phyloP scores from a whole-genome alignment of 2,113 vertebrate species.

The Balaeniceps rex region DNA sequence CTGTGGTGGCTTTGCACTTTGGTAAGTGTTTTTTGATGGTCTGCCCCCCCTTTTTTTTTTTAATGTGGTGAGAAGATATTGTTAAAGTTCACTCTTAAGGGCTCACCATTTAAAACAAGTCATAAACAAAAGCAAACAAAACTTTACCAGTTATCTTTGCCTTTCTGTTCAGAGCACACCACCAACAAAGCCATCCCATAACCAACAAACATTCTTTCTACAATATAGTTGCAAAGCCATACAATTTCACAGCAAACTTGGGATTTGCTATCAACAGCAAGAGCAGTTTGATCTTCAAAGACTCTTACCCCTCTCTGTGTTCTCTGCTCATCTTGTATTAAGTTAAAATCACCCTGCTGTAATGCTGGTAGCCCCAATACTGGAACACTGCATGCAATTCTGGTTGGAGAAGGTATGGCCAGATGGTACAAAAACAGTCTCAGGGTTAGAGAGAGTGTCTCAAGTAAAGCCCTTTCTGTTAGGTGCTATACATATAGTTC shows the following conservation, averaged over 20 bases:
- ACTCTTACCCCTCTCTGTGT: background rate
- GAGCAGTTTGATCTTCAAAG: background rate
- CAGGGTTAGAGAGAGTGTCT: background rate
- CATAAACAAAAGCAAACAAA: background rate
- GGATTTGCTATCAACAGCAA: background rate
- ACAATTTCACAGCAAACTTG: background rate
- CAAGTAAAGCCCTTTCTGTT: background rate
- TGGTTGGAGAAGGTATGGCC: background rate
- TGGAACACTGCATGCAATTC: background rate
- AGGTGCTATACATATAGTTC: background rate
- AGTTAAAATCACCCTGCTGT: background rate
- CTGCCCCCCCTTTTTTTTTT: background rate
- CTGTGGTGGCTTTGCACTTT: slow-evolving; percentile 34
- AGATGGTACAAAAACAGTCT: background rate
- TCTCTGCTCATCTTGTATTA: background rate
- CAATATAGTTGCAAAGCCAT: background rate
- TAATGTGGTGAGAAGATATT: background rate
- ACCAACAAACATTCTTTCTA: background rate
- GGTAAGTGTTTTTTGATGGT: slow-evolving; percentile 10
- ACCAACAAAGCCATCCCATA: background rate
- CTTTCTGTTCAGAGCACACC: background rate
- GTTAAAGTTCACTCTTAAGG: background rate
- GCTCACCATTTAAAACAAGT: background rate
- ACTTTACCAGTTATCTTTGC: background rate
- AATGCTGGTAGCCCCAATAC: background rate